Base-by-base conservation (phyloP, 2,888 invertebrate genomes). In the Ochropleura leucogaster region DNA sequence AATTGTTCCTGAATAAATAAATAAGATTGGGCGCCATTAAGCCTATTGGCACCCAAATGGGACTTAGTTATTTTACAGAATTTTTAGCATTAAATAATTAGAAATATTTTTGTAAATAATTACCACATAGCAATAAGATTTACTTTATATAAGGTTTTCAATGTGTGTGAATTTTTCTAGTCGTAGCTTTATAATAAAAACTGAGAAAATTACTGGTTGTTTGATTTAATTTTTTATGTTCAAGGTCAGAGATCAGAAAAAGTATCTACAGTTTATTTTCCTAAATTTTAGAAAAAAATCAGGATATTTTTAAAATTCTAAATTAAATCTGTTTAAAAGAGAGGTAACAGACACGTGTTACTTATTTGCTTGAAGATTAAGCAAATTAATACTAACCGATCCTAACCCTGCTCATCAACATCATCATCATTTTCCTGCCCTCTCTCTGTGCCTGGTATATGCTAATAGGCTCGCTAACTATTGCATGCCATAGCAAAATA, bases 91-190 rank as follows among this genome's bases (percentile, higher is more conserved):
- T n/a, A n/a, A n/a, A n/a, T n/a, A n/a, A n/a, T n/a, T n/a, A n/a
- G n/a, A n/a, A 55, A 42, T 30, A 49, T 59, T 67, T 47, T 57
- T 81, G 75, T 81, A 80, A 64, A 74, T 68, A 30, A 30, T 30
- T 30, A 74, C 4, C 14, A 60, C n/a, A 46, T 12, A 57, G 12
- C 0, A 9, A 5, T 77, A 68, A 55, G 47, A 16, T 5, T 18
- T 16, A 57, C 14, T 57, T 18, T 1, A 68, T 44, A 49, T 75
- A 42, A 40, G 18, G 53, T 70, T 83, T 44, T 49, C 70, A 68
- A 65, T 72, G 82, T 40, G 81, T 68, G 81, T 84, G 80, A 49
- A 55, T 44, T 73, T 82, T 75, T 72, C 62, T 84, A 84, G 82
- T 51, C 59, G 20, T 82, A 81, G 81, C 46, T 70, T 62, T 64